Percentiles rank a stretch among this genome's conserved stretches.
Evolutionary conservation across 2,113 vertebrate genomes (phyloP).

Genomic region (Aphelocoma coerulescens): DNA sequence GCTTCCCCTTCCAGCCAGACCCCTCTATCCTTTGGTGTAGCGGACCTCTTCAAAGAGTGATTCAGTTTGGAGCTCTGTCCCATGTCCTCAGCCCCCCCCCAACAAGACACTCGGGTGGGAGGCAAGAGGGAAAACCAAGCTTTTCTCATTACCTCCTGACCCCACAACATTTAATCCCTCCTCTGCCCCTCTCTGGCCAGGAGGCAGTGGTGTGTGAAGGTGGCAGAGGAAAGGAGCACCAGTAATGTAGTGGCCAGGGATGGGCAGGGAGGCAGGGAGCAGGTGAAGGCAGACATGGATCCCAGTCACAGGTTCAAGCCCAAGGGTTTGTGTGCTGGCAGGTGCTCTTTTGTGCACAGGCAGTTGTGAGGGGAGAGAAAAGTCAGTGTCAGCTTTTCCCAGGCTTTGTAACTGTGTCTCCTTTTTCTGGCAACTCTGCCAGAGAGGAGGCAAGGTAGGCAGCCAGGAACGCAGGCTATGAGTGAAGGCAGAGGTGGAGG

Average conservation of each 20-base stretch:
- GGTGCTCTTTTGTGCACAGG: not conserved
- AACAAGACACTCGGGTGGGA: not conserved
- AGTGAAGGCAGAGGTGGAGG: constrained; percentile 19
- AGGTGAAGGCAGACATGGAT: not conserved
- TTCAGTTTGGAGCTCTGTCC: not conserved
- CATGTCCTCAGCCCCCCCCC: not conserved
- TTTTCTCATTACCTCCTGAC: not conserved
- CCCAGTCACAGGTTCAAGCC: not conserved
- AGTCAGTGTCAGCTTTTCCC: not conserved
- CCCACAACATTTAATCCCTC: not conserved
- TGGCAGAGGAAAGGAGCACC: not conserved
- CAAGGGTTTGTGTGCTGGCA: not conserved
- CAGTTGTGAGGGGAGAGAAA: not conserved
- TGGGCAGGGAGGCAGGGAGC: not conserved
- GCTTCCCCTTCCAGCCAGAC: not conserved
- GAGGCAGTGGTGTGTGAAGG: rapidly evolving
- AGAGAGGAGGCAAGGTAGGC: constrained; percentile 15
- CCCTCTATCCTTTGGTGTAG: not conserved
- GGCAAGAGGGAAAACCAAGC: not conserved
- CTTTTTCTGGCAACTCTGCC: not conserved
- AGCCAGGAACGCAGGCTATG: constrained; percentile 44
- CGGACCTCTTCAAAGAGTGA: not conserved
- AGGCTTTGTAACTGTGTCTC: not conserved
- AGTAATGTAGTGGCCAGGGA: not conserved
- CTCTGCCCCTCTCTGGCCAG: not conserved